phyloP scores from a whole-genome alignment of 2,113 vertebrate genomes.

The Lamprotornis superbus region DNA sequence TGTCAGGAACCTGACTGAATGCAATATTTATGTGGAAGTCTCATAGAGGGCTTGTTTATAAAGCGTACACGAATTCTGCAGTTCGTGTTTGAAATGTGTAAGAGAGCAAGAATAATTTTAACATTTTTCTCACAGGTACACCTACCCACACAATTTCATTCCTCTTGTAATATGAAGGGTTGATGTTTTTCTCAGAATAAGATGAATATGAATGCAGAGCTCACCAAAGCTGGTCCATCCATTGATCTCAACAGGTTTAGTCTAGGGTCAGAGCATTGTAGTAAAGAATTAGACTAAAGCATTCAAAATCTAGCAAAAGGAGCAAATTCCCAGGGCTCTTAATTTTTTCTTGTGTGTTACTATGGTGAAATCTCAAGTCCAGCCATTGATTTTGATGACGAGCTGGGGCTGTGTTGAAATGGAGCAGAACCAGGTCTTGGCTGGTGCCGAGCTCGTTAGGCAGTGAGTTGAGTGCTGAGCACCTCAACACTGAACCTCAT shows the following conservation, averaged over 20 bases:
- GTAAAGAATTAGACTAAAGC: not conserved
- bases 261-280: not conserved
- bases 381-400: not conserved
- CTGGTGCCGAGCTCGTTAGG: accelerated
- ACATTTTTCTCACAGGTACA: not conserved
- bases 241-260: not conserved
- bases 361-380: not conserved
- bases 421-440: not conserved
- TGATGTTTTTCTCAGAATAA: not conserved
- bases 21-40: slow-evolving; percentile 63
- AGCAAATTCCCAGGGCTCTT: not conserved
- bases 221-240: not conserved
- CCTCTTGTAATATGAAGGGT: not conserved
- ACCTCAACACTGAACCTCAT: slow-evolving; percentile 20
- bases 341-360: not conserved
- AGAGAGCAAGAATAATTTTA: not conserved
- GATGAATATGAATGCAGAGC: not conserved
- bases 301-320: not conserved
- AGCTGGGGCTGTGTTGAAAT: not conserved
- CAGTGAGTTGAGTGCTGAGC: not conserved
- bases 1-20: slow-evolving; percentile 27
- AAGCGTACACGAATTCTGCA: not conserved
- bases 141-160: not conserved
- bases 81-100: not conserved
- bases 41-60: not conserved